These are phyloP conservation scores for Halictus quadricinctus DNA, from an alignment of 2,888 invertebrate genomes.

Conservation along the genomic window DNA sequence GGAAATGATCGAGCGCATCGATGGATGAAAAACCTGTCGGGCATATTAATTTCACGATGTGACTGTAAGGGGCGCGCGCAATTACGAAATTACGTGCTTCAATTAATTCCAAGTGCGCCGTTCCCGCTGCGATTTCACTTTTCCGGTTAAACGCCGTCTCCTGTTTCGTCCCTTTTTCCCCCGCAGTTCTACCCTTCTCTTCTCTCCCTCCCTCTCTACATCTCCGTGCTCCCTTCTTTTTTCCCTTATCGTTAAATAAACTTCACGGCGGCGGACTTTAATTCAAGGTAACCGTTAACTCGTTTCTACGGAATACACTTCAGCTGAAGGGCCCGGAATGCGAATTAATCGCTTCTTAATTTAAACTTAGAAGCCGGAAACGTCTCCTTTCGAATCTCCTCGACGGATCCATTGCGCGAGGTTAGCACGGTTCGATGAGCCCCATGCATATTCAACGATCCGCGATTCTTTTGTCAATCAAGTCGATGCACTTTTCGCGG, in stretches of 20 bases:
- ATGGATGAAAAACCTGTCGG: background rate
- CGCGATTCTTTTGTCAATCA: background rate
- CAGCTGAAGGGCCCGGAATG: conserved; percentile 15
- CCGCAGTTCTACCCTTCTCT: background rate
- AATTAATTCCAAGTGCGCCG: conserved; percentile 32
- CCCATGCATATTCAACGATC: background rate
- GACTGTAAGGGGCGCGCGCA: conserved; percentile 12
- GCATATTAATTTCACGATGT: conserved; percentile 5
- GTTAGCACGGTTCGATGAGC: background rate
- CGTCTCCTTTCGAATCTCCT: background rate
- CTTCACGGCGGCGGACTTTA: background rate
- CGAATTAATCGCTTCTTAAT: conserved; percentile 18
- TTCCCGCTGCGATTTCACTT: conserved; percentile 10
- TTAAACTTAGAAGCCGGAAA: background rate
- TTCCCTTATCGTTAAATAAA: conserved; percentile 12
- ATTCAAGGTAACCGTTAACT: conserved; percentile 21
- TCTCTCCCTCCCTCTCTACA: background rate
- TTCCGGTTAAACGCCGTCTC: background rate
- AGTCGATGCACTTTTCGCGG: background rate
- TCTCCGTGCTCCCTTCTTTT: background rate
- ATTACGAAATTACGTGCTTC: conserved; percentile 37
- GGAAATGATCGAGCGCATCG: background rate
- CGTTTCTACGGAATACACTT: background rate
- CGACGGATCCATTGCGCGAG: background rate
- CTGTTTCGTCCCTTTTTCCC: background rate